Percentiles rank a stretch among this genome's conserved stretches.
Conservation (phyloP, 1,140 invertebrate genomes). For the Chymomyza costata region DNA sequence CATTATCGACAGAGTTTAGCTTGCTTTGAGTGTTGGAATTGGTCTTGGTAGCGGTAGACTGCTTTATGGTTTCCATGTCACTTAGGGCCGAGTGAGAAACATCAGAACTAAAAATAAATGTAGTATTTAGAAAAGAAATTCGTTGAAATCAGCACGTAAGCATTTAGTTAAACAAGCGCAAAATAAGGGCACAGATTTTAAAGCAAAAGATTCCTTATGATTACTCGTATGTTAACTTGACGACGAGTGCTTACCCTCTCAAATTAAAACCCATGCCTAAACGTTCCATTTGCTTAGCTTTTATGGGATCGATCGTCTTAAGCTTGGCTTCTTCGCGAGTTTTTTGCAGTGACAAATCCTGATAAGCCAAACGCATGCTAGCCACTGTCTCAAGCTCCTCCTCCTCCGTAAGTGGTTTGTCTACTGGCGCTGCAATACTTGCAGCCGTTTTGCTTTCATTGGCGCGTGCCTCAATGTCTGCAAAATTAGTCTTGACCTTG, state of each 20-base stretch:
- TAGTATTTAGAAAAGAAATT: neutral
- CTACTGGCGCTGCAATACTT: conserved; percentile 53
- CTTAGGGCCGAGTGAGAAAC: conserved; percentile 94
- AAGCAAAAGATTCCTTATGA: conserved; percentile 4
- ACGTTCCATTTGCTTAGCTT: conserved; percentile 92
- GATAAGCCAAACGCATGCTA: conserved; percentile 91
- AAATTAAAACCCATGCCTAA: conserved; percentile 88
- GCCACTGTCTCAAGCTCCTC: conserved; percentile 80
- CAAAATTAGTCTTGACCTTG: conserved; percentile 95
- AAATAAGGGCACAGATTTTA: too few relatives aligned
- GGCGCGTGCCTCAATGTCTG: conserved; percentile 94
- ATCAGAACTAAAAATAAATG: conserved; percentile 71
- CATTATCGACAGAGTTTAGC: conserved; percentile 43
- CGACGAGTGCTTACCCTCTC: conserved; percentile 42
- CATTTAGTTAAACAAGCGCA: too few relatives aligned
- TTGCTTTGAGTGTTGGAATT: conserved; percentile 32
- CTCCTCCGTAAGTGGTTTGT: conserved; percentile 69
- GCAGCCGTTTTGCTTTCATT: conserved; percentile 81
- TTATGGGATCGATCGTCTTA: conserved; percentile 87
- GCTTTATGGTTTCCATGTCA: conserved; percentile 95
- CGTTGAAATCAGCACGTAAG: too few relatives aligned
- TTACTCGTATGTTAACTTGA: conserved; percentile 63
- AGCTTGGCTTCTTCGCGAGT: conserved; percentile 87
- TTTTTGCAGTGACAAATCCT: conserved; percentile 87
- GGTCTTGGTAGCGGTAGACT: conserved; percentile 76